Evolutionary conservation across 1,140 invertebrate species (phyloP).

Genomic region (Drosophila leontia): DNA sequence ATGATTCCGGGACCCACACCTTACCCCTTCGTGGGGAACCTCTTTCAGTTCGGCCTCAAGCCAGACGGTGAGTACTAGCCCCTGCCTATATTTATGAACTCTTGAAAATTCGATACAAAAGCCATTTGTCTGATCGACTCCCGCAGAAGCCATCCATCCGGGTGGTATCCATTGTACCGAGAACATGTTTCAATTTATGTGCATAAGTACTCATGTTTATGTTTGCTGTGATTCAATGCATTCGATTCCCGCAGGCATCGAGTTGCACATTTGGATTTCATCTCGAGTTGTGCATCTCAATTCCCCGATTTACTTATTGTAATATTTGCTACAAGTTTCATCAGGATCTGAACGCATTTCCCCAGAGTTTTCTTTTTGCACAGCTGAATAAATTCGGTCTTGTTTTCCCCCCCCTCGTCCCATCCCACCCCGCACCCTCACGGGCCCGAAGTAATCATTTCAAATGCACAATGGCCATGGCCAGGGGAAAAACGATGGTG

Average conservation of each 20-base stretch:
- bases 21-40: constrained; percentile 78
- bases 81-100: constrained; percentile 75
- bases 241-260: constrained; percentile 20
- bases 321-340: constrained; percentile 52
- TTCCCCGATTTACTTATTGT: constrained; percentile 24
- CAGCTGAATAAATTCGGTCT: constrained; percentile 66
- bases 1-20: constrained; percentile 82
- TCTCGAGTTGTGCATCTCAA: constrained; percentile 24
- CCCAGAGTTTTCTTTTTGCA: constrained; percentile 36
- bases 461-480: constrained; percentile 71
- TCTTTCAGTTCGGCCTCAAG: constrained; percentile 81
- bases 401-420: constrained; percentile 19
- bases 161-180: constrained; percentile 6
- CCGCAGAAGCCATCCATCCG: neutral
- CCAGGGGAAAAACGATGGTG: constrained; percentile 20
- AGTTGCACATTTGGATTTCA: constrained; percentile 24
- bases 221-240: constrained; percentile 25
- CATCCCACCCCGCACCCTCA: neutral
- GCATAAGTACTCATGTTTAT: constrained; percentile 4
- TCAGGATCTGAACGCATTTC: constrained; percentile 46
- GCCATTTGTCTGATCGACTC: constrained; percentile 8
- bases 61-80: constrained; percentile 66
- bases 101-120: constrained; percentile 7
- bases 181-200: constrained; percentile 1
- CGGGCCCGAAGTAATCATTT: constrained; percentile 64